Conservation (phyloP, 2,113 vertebrate genomes). For the Eretmodus cyanostictus region DNA sequence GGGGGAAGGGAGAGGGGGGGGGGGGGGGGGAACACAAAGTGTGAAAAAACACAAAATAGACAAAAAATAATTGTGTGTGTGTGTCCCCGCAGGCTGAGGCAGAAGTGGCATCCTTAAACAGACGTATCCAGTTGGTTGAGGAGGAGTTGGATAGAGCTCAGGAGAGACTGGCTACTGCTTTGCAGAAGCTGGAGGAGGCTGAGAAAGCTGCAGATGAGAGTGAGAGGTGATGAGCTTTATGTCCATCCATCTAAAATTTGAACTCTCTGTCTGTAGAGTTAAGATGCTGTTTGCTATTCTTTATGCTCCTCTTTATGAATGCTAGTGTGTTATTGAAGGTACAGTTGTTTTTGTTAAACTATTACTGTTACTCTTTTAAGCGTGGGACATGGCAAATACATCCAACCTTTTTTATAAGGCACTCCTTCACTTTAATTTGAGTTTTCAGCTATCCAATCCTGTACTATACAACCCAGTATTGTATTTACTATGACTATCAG, state of each 20-base stretch:
- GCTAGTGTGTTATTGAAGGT: background rate
- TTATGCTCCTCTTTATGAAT: background rate
- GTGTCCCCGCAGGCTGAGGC: constrained; percentile 81
- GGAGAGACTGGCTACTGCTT: constrained; percentile 90
- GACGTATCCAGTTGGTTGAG: constrained; percentile 95
- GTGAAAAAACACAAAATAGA: background rate
- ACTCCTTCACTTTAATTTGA: background rate
- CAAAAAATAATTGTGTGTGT: background rate
- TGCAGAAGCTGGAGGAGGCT: constrained; percentile 96
- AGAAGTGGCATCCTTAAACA: constrained; percentile 94
- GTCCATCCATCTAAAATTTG: background rate
- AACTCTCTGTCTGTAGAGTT: background rate
- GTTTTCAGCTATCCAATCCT: background rate
- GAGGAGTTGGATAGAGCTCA: constrained; percentile 96
- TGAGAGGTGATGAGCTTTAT: constrained; percentile 76
- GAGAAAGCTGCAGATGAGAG: constrained; percentile 98
- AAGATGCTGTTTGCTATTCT: background rate
- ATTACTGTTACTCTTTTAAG: background rate
- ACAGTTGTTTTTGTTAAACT: background rate
- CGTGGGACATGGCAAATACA: background rate
- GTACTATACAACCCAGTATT: background rate
- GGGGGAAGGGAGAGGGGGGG: too few relatives aligned
- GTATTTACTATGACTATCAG: background rate
- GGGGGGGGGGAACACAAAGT: background rate
- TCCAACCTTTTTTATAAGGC: background rate